These are phyloP conservation scores for Coluber constrictor DNA, from an alignment of 2,797 vertebrate species.

Conservation along the genomic window DNA sequence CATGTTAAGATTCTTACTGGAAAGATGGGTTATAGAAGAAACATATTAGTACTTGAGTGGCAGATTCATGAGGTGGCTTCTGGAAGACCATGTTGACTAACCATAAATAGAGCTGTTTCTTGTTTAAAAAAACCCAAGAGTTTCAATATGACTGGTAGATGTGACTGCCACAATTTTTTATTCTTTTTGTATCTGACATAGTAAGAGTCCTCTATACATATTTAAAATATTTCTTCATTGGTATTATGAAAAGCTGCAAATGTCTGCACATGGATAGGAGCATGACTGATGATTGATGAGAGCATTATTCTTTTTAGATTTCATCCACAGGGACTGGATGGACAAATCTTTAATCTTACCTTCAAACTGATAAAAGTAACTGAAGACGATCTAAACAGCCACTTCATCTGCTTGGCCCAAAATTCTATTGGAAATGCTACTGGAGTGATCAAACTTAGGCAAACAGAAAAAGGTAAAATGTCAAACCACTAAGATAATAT, in stretches of 20 bases:
- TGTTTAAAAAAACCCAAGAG: background rate
- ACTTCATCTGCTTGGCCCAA: slow-evolving; percentile 76
- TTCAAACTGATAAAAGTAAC: slow-evolving; percentile 72
- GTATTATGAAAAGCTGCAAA: background rate
- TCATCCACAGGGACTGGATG: slow-evolving; percentile 23
- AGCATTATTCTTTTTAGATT: slow-evolving; percentile 37
- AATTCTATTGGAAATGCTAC: slow-evolving; percentile 74
- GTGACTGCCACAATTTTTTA: background rate
- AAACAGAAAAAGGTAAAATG: slow-evolving; percentile 57
- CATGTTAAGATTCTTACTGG: background rate
- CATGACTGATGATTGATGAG: background rate
- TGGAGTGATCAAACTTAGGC: slow-evolving; percentile 67
- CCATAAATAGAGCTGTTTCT: background rate
- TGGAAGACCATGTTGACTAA: background rate
- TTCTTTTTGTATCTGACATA: background rate
- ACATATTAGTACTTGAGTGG: background rate
- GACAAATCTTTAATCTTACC: slow-evolving; percentile 2
- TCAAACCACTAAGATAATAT: background rate
- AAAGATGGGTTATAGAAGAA: background rate
- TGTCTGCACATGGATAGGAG: background rate
- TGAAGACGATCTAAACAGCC: slow-evolving; percentile 66
- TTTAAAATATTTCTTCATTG: background rate
- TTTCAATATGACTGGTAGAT: too few relatives aligned
- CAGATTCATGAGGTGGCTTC: background rate
- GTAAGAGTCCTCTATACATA: background rate